These are phyloP conservation scores for Semaprochilodus insignis DNA, from an alignment of 2,797 vertebrate genomes.

Conservation along the genomic window DNA sequence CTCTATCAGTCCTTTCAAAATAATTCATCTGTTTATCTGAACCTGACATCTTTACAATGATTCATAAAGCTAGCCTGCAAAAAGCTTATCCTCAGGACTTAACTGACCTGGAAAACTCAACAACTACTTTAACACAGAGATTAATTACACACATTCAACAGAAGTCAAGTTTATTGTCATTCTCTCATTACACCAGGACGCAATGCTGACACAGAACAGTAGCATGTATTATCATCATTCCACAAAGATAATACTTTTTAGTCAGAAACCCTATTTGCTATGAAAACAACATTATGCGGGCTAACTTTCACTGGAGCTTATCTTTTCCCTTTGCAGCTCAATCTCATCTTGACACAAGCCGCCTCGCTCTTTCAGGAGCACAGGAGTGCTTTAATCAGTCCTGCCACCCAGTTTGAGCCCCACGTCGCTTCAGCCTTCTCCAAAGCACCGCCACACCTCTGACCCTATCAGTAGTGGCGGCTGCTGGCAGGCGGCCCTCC, in stretches of 20 bases:
- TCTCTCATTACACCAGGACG: no score
- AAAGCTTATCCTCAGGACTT: no score
- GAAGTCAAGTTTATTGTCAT: no score
- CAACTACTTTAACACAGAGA: no score
- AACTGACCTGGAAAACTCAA: no score
- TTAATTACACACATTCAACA: no score
- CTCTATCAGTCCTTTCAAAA: no score
- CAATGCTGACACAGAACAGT: no score
- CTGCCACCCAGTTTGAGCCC: slow-evolving; percentile 52
- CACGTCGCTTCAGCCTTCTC: slow-evolving; percentile 22
- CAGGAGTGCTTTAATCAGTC: slow-evolving; percentile 37
- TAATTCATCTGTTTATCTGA: no score
- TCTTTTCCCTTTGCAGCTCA: slow-evolving; percentile 10
- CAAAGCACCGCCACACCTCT: slow-evolving; percentile 55
- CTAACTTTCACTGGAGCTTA: slow-evolving; percentile 24
- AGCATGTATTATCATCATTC: neutral
- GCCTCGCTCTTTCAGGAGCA: slow-evolving; percentile 20
- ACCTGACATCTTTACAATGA: no score
- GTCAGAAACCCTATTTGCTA: neutral
- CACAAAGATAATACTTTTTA: neutral
- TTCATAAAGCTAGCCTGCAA: no score
- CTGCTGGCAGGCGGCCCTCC: slow-evolving; percentile 38
- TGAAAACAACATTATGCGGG: slow-evolving; percentile 11
- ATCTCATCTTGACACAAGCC: slow-evolving; percentile 28
- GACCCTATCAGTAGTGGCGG: slow-evolving; percentile 38